These are phyloP conservation scores for Sminthurinus signatus DNA, from an alignment of 1,140 invertebrate genomes.

Conservation along the genomic window DNA sequence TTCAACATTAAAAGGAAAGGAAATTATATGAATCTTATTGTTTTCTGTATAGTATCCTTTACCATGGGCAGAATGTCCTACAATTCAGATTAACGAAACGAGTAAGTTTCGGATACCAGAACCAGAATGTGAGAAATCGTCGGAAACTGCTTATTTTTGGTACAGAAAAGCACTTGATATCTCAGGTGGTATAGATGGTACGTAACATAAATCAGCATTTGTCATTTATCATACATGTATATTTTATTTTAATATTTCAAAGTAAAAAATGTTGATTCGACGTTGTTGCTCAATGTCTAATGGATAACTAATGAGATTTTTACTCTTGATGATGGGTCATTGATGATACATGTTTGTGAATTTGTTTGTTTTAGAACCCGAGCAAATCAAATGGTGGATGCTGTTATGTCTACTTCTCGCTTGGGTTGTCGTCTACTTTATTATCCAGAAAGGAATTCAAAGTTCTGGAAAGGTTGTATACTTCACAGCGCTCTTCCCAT, in stretches of 20 bases:
- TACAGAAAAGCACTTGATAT: conserved; percentile 78
- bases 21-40: too few relatives aligned
- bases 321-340: too few relatives aligned
- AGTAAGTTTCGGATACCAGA: conserved; percentile 45
- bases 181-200: conserved; percentile 66
- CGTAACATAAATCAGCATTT: too few relatives aligned
- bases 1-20: too few relatives aligned
- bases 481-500: conserved; percentile 93
- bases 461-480: conserved; percentile 96
- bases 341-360: too few relatives aligned
- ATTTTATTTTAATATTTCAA: too few relatives aligned
- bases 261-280: too few relatives aligned
- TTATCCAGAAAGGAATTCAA: conserved; percentile 97
- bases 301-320: too few relatives aligned
- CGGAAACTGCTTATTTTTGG: conserved; percentile 84
- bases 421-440: conserved; percentile 93
- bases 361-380: too few relatives aligned
- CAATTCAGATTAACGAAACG: conserved; percentile 43
- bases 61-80: conserved; percentile 76
- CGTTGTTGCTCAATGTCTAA: too few relatives aligned
- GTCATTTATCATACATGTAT: too few relatives aligned
- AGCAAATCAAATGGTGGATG: conserved; percentile 89
- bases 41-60: conserved; percentile 65
- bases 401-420: conserved; percentile 82
- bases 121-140: conserved; percentile 70